A percentile compares a stretch with the other conserved stretches of the same genome.
phyloP scores from a whole-genome alignment of 2,113 vertebrate species.

The Arothron firmamentum region DNA sequence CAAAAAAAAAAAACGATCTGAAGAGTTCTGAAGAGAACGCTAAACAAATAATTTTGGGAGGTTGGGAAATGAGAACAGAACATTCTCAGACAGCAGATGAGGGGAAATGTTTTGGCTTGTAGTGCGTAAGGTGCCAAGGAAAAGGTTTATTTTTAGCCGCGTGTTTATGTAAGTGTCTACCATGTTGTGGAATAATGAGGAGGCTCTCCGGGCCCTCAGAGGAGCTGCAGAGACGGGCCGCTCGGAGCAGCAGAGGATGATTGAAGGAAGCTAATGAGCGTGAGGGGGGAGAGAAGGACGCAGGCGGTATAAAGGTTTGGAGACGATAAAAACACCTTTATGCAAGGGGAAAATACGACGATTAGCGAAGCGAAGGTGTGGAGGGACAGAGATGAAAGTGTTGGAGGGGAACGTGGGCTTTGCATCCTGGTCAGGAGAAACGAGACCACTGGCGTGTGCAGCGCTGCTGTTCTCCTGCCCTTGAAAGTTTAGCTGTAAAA shows the following conservation, averaged over 20 bases:
- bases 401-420: conserved; percentile 23
- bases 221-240: conserved; percentile 64
- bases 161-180: conserved; percentile 71
- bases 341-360: conserved; percentile 55
- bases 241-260: conserved; percentile 62
- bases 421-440: conserved; percentile 14
- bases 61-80: conserved; percentile 20
- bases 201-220: conserved; percentile 56
- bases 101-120: conserved; percentile 47
- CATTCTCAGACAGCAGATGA: conserved; percentile 33
- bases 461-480: conserved; percentile 14
- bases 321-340: conserved; percentile 54
- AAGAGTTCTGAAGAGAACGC: conserved; percentile 41
- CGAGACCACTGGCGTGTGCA: conserved; percentile 27
- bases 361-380: conserved; percentile 42
- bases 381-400: conserved; percentile 43
- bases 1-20: conserved; percentile 1
- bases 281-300: conserved; percentile 39
- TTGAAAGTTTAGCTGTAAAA: conserved; percentile 27
- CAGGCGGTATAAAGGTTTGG: conserved; percentile 16
- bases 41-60: conserved; percentile 50
- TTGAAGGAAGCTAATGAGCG: conserved; percentile 72
- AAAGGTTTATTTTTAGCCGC: conserved; percentile 68
- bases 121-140: conserved; percentile 53
- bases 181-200: conserved; percentile 74